A percentile compares a stretch with the other conserved stretches of the same genome.
phyloP scores from a whole-genome alignment of 1,140 invertebrate genomes.

The Drosophila aff. region DNA sequence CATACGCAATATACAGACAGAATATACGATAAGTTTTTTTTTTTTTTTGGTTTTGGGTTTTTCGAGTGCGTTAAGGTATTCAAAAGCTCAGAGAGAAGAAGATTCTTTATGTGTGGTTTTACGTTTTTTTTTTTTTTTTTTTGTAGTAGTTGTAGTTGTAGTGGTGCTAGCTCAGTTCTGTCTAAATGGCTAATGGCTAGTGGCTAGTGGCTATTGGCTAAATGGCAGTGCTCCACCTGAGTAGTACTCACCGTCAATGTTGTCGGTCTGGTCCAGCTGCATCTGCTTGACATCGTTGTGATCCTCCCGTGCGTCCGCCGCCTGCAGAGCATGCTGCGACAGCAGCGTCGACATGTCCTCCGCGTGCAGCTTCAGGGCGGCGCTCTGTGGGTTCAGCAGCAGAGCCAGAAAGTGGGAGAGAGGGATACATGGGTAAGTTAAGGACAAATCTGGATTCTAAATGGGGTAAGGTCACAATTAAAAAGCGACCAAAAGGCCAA shows the following conservation, averaged over 20 bases:
- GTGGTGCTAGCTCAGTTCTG: slow-evolving; percentile 58
- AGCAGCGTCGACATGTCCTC: slow-evolving; percentile 83
- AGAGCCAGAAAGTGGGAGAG: background rate
- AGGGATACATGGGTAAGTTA: slow-evolving; percentile 17
- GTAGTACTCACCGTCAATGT: slow-evolving; percentile 84
- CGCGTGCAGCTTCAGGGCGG: slow-evolving; percentile 76
- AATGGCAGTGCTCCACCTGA: slow-evolving; percentile 29
- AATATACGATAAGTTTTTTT: slow-evolving; percentile 36
- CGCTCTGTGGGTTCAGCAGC: slow-evolving; percentile 43
- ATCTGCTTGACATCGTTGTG: slow-evolving; percentile 83
- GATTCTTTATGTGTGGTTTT: slow-evolving; percentile 47
- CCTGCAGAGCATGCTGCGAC: slow-evolving; percentile 74
- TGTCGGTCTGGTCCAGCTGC: slow-evolving; percentile 82
- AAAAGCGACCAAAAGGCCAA: background rate
- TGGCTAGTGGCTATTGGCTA: slow-evolving; percentile 39
- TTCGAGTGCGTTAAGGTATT: slow-evolving; percentile 49
- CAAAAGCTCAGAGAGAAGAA: slow-evolving; percentile 63
- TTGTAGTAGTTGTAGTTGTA: slow-evolving; percentile 44
- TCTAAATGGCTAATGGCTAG: slow-evolving; percentile 33
- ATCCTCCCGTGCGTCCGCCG: slow-evolving; percentile 73
- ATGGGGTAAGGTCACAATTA: too few relatives aligned
- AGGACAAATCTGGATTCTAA: background rate
- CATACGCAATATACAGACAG: slow-evolving; percentile 49
- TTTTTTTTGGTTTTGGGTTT: slow-evolving; percentile 41
- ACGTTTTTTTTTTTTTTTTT: slow-evolving; percentile 5